Conservation (phyloP, 2,797 vertebrate species). For the Protosalanx chinensis region DNA sequence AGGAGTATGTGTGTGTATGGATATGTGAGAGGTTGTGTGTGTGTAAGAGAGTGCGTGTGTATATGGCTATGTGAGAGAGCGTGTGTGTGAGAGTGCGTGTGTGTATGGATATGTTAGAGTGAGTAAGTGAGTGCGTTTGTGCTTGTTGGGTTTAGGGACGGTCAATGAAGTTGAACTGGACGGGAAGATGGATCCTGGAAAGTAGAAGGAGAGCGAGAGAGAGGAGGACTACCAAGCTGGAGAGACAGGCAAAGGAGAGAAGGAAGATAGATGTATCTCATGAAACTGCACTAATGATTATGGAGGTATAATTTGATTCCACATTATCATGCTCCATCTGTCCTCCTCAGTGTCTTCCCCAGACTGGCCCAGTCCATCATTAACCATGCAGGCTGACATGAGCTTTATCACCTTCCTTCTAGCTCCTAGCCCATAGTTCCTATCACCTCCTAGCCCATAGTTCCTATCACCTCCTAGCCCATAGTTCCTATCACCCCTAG, state of each 20-base stretch:
- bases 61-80: neutral
- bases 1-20: neutral
- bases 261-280: constrained; percentile 1
- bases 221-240: too few relatives aligned
- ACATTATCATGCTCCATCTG: constrained; percentile 12
- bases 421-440: neutral
- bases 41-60: neutral
- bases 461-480: too few relatives aligned
- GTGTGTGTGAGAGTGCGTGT: neutral
- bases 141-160: neutral
- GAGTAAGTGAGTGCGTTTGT: constrained; percentile 2
- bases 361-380: neutral
- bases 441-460: too few relatives aligned
- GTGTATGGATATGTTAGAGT: neutral
- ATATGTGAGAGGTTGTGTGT: neutral
- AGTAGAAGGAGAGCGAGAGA: neutral
- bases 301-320: constrained; percentile 20
- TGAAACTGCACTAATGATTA: constrained; percentile 18
- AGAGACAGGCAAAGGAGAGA: neutral
- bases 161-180: neutral
- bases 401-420: neutral
- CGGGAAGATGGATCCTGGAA: constrained; percentile 24
- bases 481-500: neutral
- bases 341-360: neutral
- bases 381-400: neutral